These are phyloP conservation scores for Leptoclinus maculatus DNA, from an alignment of 2,797 vertebrate genomes.

Conservation along the genomic window DNA sequence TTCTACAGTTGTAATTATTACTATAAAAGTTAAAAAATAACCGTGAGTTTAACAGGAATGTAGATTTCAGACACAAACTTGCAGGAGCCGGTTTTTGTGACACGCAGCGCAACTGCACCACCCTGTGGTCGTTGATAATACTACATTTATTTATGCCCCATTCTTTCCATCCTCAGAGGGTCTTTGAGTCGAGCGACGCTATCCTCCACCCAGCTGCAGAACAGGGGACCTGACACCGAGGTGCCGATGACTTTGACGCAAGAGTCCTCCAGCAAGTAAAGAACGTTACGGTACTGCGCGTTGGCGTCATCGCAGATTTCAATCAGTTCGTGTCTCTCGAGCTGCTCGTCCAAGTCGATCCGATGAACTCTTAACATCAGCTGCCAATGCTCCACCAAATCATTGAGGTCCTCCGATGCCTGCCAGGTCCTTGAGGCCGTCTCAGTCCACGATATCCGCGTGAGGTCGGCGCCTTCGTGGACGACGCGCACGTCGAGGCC, in stretches of 20 bases:
- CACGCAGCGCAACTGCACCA: slow-evolving; percentile 21
- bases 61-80: too few species aligned
- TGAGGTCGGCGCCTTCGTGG: slow-evolving; percentile 1
- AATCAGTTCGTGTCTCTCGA: slow-evolving; percentile 5
- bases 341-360: background rate
- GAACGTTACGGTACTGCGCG: rapidly evolving
- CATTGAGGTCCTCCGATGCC: slow-evolving; percentile 1
- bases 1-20: background rate
- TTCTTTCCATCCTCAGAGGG: rapidly evolving
- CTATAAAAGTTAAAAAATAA: background rate
- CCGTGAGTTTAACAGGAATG: background rate
- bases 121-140: slow-evolving; percentile 16
- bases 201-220: background rate
- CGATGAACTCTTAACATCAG: slow-evolving; percentile 16
- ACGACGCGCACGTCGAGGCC: background rate
- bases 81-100: background rate
- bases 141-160: background rate
- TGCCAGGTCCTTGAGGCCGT: background rate
- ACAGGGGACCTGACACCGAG: background rate
- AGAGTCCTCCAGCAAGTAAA: slow-evolving; percentile 32
- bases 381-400: background rate
- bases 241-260: slow-evolving; percentile 51
- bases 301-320: background rate
- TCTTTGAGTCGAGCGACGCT: background rate
- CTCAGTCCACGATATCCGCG: slow-evolving; percentile 9